phyloP scores from a whole-genome alignment of 37 sponge, comb jelly and placozoan genomes.

The Chondrosia reniformis region DNA sequence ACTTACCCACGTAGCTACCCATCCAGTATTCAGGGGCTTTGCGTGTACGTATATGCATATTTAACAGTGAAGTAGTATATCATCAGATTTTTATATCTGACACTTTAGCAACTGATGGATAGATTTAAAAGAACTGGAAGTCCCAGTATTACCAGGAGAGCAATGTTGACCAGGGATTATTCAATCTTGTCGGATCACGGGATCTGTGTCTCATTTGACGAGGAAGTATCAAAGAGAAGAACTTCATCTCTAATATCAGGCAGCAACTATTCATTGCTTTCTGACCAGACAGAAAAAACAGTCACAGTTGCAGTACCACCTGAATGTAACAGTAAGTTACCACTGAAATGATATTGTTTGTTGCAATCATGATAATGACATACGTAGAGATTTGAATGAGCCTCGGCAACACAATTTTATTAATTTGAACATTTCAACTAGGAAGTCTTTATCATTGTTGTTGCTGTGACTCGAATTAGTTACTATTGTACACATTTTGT shows the following conservation, averaged over 20 bases:
- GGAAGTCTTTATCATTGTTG: too few relatives aligned
- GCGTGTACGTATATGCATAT: too few relatives aligned
- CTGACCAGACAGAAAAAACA: background rate
- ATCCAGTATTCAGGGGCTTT: too few relatives aligned
- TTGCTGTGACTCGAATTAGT: too few relatives aligned
- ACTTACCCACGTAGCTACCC: background rate
- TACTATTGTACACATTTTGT: too few relatives aligned
- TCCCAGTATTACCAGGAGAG: background rate
- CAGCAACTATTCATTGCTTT: background rate
- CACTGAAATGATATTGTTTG: background rate
- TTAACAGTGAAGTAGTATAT: too few relatives aligned
- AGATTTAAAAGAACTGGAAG: background rate
- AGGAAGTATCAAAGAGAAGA: conserved; percentile 5
- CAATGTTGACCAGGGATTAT: background rate
- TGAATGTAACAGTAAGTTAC: conserved; percentile 1
- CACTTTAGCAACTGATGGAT: background rate
- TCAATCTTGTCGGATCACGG: conserved; percentile 21
- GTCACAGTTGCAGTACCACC: conserved; percentile 1
- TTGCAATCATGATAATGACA: too few relatives aligned
- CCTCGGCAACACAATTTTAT: too few relatives aligned
- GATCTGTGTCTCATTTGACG: conserved; percentile 18
- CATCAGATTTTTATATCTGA: too few relatives aligned
- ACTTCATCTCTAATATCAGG: background rate
- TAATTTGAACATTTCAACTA: too few relatives aligned
- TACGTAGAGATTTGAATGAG: too few relatives aligned